Base-by-base conservation (phyloP, 2,888 invertebrate genomes). In the Mylabris sibirica region DNA sequence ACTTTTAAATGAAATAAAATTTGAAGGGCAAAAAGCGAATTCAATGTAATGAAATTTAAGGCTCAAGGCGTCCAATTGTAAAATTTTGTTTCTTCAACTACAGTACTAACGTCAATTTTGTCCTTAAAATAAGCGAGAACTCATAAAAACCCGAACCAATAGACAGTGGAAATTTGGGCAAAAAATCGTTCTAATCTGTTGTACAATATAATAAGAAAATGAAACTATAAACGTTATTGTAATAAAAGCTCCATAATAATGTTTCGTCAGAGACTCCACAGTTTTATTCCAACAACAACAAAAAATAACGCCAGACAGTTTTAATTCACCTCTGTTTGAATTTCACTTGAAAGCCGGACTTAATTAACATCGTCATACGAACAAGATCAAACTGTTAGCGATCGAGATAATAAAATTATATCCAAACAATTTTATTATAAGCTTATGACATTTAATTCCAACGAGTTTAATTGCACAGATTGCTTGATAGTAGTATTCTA, bases 391-490 rank as follows among this genome's bases (percentile, higher is more conserved):
- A 44, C 17, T 44, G 44, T 44, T 44, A 17, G 44, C 44, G 44
- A 44, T 44, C 41, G 12, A 41, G 41, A 41, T 3, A 41, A 41
- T 41, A 41, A 44, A 44, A 44, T 3, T 44, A 44, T 3, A 44
- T 44, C n/a, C 44, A 44, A 44, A 44, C 44, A 44, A 44, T 44
- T 44, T 44, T 44, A 44, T 44, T 44, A 44, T 44, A 44, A 44
- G 44, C 44, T 17, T 44, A 44, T 17, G 44, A 44, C 44, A 44
- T 44, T 44, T 44, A 17, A 44, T 44, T n/a, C 44, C n/a, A 44
- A 44, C 44, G 44, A 44, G 44, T 44, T 44, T 44, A 44, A 44
- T 44, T 44, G 44, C 44, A 44, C 44, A 44, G 44, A 44, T 44
- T 49, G 20, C 49, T 11, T 11, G 49, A 49, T 49, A 49, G 49